Percentiles rank a stretch among this genome's conserved stretches.
Conservation (phyloP, 2,113 vertebrate genomes). For the Ciconia stormi region DNA sequence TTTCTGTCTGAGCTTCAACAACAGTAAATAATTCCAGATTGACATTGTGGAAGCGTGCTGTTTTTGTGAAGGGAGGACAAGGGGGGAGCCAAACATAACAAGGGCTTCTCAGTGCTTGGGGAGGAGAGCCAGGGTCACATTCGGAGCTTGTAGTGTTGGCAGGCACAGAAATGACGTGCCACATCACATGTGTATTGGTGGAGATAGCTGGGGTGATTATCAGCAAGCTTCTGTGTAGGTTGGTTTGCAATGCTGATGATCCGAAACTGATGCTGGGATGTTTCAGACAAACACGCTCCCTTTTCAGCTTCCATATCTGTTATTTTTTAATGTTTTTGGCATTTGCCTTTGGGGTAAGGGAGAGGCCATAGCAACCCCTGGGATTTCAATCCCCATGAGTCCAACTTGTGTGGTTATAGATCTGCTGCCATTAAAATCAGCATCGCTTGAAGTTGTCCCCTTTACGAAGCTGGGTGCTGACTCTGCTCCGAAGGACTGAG, state of each 20-base stretch:
- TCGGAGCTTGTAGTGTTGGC: neutral
- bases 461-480: neutral
- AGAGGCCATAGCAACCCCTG: neutral
- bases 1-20: conserved; percentile 32
- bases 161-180: neutral
- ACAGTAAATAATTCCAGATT: conserved; percentile 41
- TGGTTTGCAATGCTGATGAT: neutral
- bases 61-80: neutral
- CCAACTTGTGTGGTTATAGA: neutral
- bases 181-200: rapidly evolving
- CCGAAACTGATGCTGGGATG: neutral
- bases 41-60: neutral
- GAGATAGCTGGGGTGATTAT: neutral
- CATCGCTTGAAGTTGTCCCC: neutral
- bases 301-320: conserved; percentile 8
- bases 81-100: conserved; percentile 44
- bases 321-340: conserved; percentile 16
- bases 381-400: neutral
- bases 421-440: neutral
- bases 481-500: neutral
- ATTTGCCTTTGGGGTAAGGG: neutral
- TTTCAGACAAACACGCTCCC: neutral
- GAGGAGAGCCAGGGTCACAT: conserved; percentile 17
- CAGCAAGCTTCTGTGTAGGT: neutral
- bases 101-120: neutral